Percentiles rank a stretch among this genome's conserved stretches.
Conservation (phyloP, 2,888 invertebrate species). For the Polymixis lichenea region DNA sequence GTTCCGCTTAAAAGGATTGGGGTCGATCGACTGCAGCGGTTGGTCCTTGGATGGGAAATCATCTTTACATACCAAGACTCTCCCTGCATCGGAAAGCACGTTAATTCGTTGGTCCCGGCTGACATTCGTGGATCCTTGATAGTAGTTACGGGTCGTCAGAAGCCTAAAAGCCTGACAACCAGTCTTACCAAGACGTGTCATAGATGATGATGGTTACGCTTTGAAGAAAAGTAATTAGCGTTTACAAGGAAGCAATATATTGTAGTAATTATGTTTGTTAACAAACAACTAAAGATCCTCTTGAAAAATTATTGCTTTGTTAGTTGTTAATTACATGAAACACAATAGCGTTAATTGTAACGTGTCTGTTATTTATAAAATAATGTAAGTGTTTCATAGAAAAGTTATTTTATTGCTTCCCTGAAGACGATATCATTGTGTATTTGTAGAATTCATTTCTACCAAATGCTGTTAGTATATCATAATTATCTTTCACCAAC, state of each 20-base stretch:
- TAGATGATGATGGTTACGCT: background rate
- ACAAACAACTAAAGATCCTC: background rate
- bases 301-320: background rate
- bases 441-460: background rate
- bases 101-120: too few relatives aligned
- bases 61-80: too few relatives aligned
- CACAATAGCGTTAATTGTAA: constrained; percentile 1
- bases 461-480: background rate
- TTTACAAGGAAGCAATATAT: background rate
- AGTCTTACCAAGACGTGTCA: too few relatives aligned
- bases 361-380: background rate
- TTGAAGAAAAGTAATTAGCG: background rate
- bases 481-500: too few relatives aligned
- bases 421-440: background rate
- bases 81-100: too few relatives aligned
- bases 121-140: too few relatives aligned
- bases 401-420: background rate
- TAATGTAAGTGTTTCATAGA: background rate
- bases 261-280: background rate
- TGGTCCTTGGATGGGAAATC: too few relatives aligned
- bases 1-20: background rate
- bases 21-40: too few relatives aligned
- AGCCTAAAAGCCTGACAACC: too few relatives aligned
- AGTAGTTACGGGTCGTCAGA: too few relatives aligned
- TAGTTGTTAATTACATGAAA: background rate